phyloP scores from a whole-genome alignment of 2,888 invertebrate genomes.

The Carterocephalus palaemon region DNA sequence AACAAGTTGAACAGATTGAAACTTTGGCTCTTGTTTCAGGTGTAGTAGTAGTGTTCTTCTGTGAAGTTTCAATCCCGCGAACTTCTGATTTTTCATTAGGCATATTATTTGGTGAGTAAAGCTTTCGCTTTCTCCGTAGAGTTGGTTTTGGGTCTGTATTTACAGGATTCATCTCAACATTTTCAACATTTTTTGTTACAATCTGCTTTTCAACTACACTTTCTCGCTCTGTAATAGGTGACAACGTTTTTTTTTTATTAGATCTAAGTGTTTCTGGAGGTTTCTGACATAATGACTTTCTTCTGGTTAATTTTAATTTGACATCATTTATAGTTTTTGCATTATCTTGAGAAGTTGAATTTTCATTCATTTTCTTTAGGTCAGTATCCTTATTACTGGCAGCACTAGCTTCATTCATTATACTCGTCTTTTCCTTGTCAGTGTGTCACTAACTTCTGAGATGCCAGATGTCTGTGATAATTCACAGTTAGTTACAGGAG shows the following conservation, averaged over 20 bases:
- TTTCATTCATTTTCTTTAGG: conserved; percentile 7
- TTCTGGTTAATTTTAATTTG: conserved; percentile 38
- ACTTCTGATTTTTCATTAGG: too few relatives aligned
- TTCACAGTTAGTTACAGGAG: conserved; percentile 44
- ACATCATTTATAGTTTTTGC: conserved; percentile 28
- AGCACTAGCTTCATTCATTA: too few relatives aligned
- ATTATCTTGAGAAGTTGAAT: conserved; percentile 8
- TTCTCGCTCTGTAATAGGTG: conserved; percentile 38
- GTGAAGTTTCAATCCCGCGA: too few relatives aligned
- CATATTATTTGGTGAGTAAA: too few relatives aligned
- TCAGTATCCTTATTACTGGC: background rate
- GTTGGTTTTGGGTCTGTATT: too few relatives aligned
- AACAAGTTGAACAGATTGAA: too few relatives aligned
- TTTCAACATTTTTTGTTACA: conserved; percentile 26
- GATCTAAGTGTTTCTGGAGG: conserved; percentile 32
- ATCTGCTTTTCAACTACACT: too few relatives aligned
- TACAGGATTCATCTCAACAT: too few relatives aligned
- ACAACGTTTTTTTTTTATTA: conserved; percentile 33
- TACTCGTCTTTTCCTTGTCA: too few relatives aligned
- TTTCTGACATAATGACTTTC: conserved; percentile 31
- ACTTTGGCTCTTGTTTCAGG: too few relatives aligned
- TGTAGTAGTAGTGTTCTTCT: too few relatives aligned
- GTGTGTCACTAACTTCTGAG: conserved; percentile 50
- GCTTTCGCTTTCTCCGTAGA: too few relatives aligned
- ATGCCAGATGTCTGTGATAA: conserved; percentile 52